Evolutionary conservation across 2,888 invertebrate genomes (phyloP), one percentile per base, ranked within the genome.

Genomic region (Drosophila paranaensis): DNA sequence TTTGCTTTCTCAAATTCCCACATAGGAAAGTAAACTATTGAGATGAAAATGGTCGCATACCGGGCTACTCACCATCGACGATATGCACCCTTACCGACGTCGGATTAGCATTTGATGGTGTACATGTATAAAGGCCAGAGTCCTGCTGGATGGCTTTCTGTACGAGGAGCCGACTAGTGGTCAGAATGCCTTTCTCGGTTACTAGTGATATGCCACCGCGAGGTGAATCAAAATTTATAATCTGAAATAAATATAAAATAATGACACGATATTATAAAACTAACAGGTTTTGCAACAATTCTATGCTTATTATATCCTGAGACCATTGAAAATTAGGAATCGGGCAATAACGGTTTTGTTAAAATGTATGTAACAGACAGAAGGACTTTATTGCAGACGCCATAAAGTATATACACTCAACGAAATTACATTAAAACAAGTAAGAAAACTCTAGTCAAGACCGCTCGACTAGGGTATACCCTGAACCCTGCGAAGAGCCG

Each of bases 161-260:
- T 77, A 97, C 96, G 71, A 97, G 94, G 69, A 97, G 94, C 50
- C 97, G 94, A 92, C 97, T 97, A 82, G 96, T 96, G 82, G 97
- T 97, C 87, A 96, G 95, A 71, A 95, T 94, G 61, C 97, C 97
- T 91, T 97, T 97, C 92, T 97, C 97, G 46, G 97, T 97, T 74
- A 97, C 96, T 86, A 97, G 94, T 88, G 96, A 97, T 93, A 97
- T 96, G 46, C 97, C 97, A 50, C 97, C 97, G 58, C 97, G 95
- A 40, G 97, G 96, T 65, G 97, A 97, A 93, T 97, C 97, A 93
- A 97, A 97, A 94, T 97, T 97, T 94, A 97, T 97, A 90, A 95
- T 95, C 95, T 97, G 65, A 68, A 75, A 30, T n/a, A 30, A 27
- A 30, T 14, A 13, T 8, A 14, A 14, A 8, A 25, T 0, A 13